A percentile compares a stretch with the other conserved stretches of the same genome.
Evolutionary conservation across 2,797 vertebrate genomes (phyloP).

Genomic region (Ctenochaetus hawaiiensis): DNA sequence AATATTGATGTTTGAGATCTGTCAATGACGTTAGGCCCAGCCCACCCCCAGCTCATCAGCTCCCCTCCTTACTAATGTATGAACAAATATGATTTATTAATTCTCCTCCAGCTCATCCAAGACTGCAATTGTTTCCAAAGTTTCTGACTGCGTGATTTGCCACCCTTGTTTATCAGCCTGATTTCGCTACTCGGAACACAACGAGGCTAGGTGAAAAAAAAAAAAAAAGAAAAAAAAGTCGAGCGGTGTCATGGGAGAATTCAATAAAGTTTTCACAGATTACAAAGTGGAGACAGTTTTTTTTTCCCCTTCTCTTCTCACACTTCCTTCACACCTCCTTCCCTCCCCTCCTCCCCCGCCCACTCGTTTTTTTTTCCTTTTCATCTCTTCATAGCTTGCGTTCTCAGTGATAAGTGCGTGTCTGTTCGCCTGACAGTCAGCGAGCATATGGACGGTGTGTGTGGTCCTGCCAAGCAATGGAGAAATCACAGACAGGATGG

Average conservation of each 20-base stretch:
- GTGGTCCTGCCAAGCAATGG: conserved; percentile 75
- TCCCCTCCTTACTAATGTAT: conserved; percentile 80
- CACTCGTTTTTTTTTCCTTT: conserved; percentile 57
- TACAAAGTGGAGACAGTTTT: conserved; percentile 74
- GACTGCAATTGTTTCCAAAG: conserved; percentile 73
- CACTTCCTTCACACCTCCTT: background rate
- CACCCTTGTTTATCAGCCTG: conserved; percentile 74
- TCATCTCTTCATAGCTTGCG: conserved; percentile 60
- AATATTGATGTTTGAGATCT: conserved; percentile 80
- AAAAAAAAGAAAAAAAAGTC: conserved; percentile 40
- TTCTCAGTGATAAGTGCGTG: conserved; percentile 58
- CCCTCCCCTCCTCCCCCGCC: conserved; percentile 1
- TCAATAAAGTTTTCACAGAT: conserved; percentile 77
- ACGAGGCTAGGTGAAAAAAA: conserved; percentile 59
- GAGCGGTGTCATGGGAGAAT: conserved; percentile 68
- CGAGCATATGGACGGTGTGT: conserved; percentile 75
- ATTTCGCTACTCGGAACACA: conserved; percentile 63
- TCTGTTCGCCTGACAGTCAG: conserved; percentile 63
- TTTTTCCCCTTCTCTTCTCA: conserved; percentile 13
- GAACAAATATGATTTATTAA: conserved; percentile 86
- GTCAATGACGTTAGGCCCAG: conserved; percentile 60
- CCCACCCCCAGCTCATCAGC: conserved; percentile 65
- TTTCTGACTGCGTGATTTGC: conserved; percentile 74
- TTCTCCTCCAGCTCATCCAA: conserved; percentile 58
- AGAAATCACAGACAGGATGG: conserved; percentile 71